Percentiles rank a stretch among this genome's conserved stretches.
Evolutionary conservation across 1,140 invertebrate species (phyloP).

Genomic region (Ctenoplectra terminalis): DNA sequence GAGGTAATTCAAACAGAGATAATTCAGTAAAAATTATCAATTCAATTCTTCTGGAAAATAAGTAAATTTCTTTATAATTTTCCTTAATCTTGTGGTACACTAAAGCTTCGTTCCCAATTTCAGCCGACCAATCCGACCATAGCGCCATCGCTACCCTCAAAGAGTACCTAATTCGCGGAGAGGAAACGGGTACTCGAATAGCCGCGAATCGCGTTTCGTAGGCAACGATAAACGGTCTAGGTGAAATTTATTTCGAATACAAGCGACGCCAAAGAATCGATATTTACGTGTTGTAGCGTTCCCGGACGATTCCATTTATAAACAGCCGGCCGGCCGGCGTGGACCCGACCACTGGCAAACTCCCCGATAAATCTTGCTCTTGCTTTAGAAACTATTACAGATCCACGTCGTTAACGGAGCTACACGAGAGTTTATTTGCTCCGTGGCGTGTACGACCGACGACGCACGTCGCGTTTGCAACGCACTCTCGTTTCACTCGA

Average conservation of each 20-base stretch:
- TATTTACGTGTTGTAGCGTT: slow-evolving; percentile 17
- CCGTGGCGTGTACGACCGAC: background rate
- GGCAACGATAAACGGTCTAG: background rate
- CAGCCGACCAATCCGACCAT: background rate
- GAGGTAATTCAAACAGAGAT: too few species aligned
- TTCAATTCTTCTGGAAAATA: background rate
- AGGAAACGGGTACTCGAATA: background rate
- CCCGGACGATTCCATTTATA: slow-evolving; percentile 58
- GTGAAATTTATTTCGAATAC: slow-evolving; percentile 36
- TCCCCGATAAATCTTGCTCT: slow-evolving; percentile 55
- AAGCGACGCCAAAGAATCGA: slow-evolving; percentile 33
- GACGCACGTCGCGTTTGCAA: background rate
- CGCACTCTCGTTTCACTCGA: slow-evolving; percentile 6
- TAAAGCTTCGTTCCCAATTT: background rate
- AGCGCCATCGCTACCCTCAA: too few species aligned
- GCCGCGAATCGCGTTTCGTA: background rate
- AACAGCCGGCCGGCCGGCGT: slow-evolving; percentile 40
- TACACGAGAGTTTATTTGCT: slow-evolving; percentile 43
- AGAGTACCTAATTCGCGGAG: too few species aligned
- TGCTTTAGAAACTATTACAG: slow-evolving; percentile 51
- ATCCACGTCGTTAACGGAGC: slow-evolving; percentile 28
- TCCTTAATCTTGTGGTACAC: too few species aligned
- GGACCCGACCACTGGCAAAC: slow-evolving; percentile 54
- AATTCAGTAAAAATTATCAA: background rate
- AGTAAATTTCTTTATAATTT: background rate